Percentiles rank a stretch among this genome's conserved stretches.
phyloP scores from a whole-genome alignment of 1,140 invertebrate genomes.

The Elymnias hypermnestra region DNA sequence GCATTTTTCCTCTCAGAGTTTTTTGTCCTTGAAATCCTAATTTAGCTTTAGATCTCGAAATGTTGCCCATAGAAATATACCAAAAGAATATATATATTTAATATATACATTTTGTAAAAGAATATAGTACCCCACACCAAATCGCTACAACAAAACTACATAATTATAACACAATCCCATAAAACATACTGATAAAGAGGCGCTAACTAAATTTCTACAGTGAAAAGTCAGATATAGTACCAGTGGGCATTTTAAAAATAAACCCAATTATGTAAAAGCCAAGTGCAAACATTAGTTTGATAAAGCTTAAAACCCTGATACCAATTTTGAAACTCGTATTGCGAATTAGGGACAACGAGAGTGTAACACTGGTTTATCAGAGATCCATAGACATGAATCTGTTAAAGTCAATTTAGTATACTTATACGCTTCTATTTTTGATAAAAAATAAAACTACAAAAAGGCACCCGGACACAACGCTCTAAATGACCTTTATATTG shows the following conservation, averaged over 20 bases:
- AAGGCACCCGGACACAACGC: too few species aligned
- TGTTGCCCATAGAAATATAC: not conserved
- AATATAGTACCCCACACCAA: constrained; percentile 4
- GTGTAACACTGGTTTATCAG: constrained; percentile 1
- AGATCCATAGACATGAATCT: not conserved
- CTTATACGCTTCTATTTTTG: too few species aligned
- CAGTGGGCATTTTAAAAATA: not conserved
- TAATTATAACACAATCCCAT: not conserved
- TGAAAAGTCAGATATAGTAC: not conserved
- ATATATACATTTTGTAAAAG: not conserved
- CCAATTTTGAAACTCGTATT: constrained; percentile 6
- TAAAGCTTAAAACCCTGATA: constrained; percentile 1
- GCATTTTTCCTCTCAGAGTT: too few species aligned
- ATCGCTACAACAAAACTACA: not conserved
- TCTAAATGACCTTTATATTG: not conserved
- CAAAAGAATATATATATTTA: not conserved
- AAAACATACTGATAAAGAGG: not conserved
- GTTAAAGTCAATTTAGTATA: too few species aligned
- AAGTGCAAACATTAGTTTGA: constrained; percentile 1
- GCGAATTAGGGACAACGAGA: not conserved
- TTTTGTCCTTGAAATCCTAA: too few species aligned
- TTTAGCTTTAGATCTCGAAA: too few species aligned
- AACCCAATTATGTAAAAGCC: not conserved
- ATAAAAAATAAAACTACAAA: too few species aligned
- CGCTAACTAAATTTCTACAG: constrained; percentile 1